Evolutionary conservation across 2,113 vertebrate genomes (phyloP).

Genomic region (Nicator chloris): DNA sequence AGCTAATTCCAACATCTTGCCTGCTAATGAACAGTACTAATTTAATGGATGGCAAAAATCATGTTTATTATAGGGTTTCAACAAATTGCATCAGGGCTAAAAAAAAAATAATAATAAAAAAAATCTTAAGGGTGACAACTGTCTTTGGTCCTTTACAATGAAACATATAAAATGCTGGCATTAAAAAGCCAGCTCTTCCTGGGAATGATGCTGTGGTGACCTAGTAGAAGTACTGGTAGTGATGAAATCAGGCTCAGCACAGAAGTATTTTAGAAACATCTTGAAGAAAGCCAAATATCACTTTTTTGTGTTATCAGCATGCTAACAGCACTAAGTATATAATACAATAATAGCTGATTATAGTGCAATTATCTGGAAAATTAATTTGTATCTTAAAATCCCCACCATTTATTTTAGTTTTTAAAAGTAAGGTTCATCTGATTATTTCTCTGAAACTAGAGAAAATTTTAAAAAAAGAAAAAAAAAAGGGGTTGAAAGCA

Average conservation of each 20-base stretch:
- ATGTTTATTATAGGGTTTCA: neutral
- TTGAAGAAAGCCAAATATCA: neutral
- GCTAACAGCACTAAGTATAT: neutral
- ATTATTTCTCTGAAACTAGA: neutral
- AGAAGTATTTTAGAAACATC: neutral
- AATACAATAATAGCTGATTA: neutral
- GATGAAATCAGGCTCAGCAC: neutral
- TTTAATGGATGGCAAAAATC: neutral
- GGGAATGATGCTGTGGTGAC: neutral
- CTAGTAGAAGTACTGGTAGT: neutral
- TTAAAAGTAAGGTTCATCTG: neutral
- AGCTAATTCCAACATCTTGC: constrained; percentile 21
- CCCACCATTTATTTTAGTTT: neutral
- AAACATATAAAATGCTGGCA: neutral
- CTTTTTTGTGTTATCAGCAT: neutral
- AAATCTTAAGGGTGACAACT: neutral
- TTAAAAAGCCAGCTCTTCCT: neutral
- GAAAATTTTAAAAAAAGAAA: neutral
- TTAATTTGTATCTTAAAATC: neutral
- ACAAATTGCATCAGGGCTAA: neutral
- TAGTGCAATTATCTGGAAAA: neutral
- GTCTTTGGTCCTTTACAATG: neutral
- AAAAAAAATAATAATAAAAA: neutral
- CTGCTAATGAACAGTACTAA: constrained; percentile 32
- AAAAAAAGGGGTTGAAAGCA: neutral